Base-by-base conservation (phyloP, 1,140 invertebrate species). In the Drosophila ironensis region DNA sequence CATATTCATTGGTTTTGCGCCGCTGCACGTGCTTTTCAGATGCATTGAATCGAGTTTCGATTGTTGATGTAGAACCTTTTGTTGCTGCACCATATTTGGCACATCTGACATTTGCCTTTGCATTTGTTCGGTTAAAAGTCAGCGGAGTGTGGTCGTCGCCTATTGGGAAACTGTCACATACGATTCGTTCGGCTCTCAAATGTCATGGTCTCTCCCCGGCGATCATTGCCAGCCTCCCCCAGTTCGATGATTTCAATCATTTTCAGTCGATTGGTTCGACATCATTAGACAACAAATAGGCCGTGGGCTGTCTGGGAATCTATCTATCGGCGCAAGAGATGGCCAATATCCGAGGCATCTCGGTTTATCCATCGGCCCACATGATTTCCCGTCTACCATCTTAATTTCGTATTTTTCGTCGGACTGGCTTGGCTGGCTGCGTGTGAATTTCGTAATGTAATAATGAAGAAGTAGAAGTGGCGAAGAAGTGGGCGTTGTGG, bases 391-490 rank as follows among this genome's bases (percentile, higher is more conserved):
- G 17, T 41, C 19, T 19, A 33, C n/a, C 16, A 38, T 40, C 20
- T 35, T 33, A 33, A 3, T 33, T 35, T 44, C 24, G 27, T 42
- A 12, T 14, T 51, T 19, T 7, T 28, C 16, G n/a, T n/a, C n/a
- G n/a, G n/a, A n/a, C n/a, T n/a, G n/a, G n/a, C 24, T 27, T 30
- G 56, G 60, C 69, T 69, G 35, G 42, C 63, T 69, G 66, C 64
- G 64, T 69, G 64, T 69, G 66, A 69, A 69, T 69, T 59, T 69
- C 64, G 52, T 50, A 69, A 69, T 69, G 52, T 66, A 68, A 46
- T 40, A 42, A 53, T 46, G 60, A 53, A 53, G 61, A 67, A 24
- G 63, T 30, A 51, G 63, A 22, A 35, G 33, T 2, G 25, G 5
- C 9, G 16, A 20, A 50, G 20, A 42, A 66, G 59, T 64, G 27